Base-by-base conservation (phyloP, 2,797 vertebrate genomes). In the Chromobotia macracanthus region DNA sequence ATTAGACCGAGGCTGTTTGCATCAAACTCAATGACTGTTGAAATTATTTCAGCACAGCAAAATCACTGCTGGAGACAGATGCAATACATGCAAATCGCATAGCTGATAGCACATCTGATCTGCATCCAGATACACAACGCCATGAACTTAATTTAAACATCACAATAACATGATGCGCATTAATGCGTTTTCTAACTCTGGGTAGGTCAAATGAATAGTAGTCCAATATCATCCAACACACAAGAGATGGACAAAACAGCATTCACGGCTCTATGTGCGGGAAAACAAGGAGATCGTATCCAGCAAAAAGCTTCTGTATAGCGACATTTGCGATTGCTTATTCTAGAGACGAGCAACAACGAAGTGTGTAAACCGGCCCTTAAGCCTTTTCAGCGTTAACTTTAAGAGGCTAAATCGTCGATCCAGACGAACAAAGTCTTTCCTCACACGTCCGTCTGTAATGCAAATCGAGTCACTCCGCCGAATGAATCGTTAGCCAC, bases 401-500 rank as follows among this genome's bases (percentile, higher is more conserved):
- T 1, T 18, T 18, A 51, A 8, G 46, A 78, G 61, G 56, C 66
- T 70, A 63, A 58, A 41, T 50, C n/a, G 21, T n/a, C n/a, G n/a
- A n/a, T n/a, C n/a, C n/a, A n/a, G 1, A 2, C 46, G 12, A 16
- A 60, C 6, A 31, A 3, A 51, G 19, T n/a, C 5, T 1, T 21
- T 38, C 67, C 9, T 31, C 38, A 66, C 53, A 61, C 1, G 1
- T 38, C 1, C 13, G 13, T 5, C 18, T 41, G 44, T 25, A 70
- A 51, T 5, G 41, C 53, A 23, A 21, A 60, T 1, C 41, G 41
- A 13, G 66, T 64, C 35, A 35, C 3, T 25, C 13, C 25, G 23
- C 10, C 25, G 8, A 25, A 79, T 48, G 31, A 56, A 78, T 3
- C 35, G 28, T 35, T 72, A 83, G 72, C 81, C 53, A 38, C 35